Percentiles rank a stretch among this genome's conserved stretches.
Conservation (phyloP, 1,140 invertebrate species). For the Cheumatopsyche charites region DNA sequence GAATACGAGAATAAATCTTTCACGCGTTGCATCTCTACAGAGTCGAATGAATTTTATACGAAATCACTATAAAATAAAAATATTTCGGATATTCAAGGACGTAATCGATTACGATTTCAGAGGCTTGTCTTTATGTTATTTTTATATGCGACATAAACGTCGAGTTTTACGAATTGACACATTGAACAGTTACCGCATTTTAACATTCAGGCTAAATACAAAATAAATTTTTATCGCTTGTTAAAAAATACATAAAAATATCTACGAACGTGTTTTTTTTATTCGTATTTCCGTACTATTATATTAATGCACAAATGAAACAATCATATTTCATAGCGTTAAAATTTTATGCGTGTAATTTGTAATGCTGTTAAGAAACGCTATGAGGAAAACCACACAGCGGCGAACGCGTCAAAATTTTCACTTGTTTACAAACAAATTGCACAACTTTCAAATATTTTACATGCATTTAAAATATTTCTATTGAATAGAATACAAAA, state of each 20-base stretch:
- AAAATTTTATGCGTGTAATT: not conserved
- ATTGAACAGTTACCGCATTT: not conserved
- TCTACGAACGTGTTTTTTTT: not conserved
- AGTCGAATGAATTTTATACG: conserved; percentile 3
- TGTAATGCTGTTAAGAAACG: not conserved
- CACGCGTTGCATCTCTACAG: not conserved
- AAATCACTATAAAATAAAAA: no score
- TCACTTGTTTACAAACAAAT: not conserved
- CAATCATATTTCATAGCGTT: not conserved
- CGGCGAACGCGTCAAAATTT: not conserved
- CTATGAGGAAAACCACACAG: not conserved
- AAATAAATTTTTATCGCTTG: conserved; percentile 6
- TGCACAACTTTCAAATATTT: no score
- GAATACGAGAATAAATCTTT: conserved; percentile 1
- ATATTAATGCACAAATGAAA: not conserved
- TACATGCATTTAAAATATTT: no score
- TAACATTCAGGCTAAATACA: no score
- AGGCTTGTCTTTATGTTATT: not conserved
- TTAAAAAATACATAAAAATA: not conserved
- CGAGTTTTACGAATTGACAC: conserved; percentile 8
- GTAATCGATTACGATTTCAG: not conserved
- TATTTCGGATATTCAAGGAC: no score
- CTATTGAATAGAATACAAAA: no score
- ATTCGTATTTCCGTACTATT: not conserved
- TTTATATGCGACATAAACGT: not conserved